Base-by-base conservation (phyloP, 2,888 invertebrate genomes). In the Dichetophora obliterata region DNA sequence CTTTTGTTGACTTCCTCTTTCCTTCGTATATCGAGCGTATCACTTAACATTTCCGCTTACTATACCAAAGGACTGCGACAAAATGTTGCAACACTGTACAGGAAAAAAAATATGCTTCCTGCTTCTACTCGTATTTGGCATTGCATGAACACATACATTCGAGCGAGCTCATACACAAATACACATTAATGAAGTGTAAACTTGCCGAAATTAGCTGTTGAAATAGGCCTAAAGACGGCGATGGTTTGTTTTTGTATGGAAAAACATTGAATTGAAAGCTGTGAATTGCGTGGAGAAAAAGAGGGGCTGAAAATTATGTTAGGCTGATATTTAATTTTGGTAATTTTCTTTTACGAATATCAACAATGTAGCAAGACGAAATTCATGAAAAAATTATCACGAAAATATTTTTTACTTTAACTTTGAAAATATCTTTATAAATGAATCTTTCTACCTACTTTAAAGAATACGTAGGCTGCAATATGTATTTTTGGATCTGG, bases 151-250 rank as follows among this genome's bases (percentile, higher is more conserved):
- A 63, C 34, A 31, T 31, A n/a, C 27, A 31, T 59, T 27, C 34
- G 34, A 31, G 31, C 31, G 57, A 0, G n/a, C n/a, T 4, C 11
- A 11, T 11, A 24, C 22, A 34, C 50, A 34, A 24, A 48, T 31
- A 22, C 27, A 61, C 50, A 31, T 24, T 16, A 59, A 72, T 72
- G 27, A 72, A 72, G 59, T 72, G 72, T 61, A 72, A 72, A 72
- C 59, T 43, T 54, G 24, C 59, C 72, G 27, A 72, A 72, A 72
- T 61, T 43, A 61, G 61, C 61, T 61, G 72, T 61, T 61, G 27
- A 72, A 43, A 59, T 48, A 27, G 72, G n/a, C 43, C 48, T 14
- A 50, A 57, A 61, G 61, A 48, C 24, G 48, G 59, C 24, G 61
- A 24, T 14, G n/a, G 8, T 14, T 72, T 8, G 19, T 27, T 70